Evolutionary conservation across 2,113 vertebrate genomes (phyloP).

Genomic region (Peromyscus californicus): DNA sequence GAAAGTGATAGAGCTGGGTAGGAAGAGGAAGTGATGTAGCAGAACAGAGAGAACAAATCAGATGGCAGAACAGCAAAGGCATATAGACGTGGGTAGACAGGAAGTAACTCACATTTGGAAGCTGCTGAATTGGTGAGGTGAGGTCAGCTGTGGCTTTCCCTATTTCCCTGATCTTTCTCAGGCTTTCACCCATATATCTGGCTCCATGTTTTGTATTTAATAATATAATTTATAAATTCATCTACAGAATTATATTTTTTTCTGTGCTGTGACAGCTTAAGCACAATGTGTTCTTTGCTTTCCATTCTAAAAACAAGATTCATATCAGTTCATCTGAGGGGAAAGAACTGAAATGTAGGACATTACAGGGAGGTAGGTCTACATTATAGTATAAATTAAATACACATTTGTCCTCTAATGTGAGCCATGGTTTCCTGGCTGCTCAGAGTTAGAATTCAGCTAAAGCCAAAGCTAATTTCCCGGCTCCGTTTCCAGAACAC

Average conservation of each 20-base stretch:
- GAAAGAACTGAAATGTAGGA: slow-evolving; percentile 58
- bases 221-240: too few relatives aligned
- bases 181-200: too few relatives aligned
- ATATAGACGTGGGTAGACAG: too few relatives aligned
- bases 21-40: too few relatives aligned
- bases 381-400: slow-evolving; percentile 74
- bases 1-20: too few relatives aligned
- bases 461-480: slow-evolving; percentile 60
- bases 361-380: slow-evolving; percentile 53
- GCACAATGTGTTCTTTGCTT: slow-evolving; percentile 61
- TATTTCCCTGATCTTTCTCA: too few relatives aligned
- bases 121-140: too few relatives aligned
- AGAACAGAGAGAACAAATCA: too few relatives aligned
- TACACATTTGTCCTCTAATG: slow-evolving; percentile 56
- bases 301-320: slow-evolving; percentile 69
- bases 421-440: slow-evolving; percentile 45
- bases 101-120: too few relatives aligned
- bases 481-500: slow-evolving; percentile 26
- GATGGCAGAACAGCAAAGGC: too few relatives aligned
- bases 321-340: slow-evolving; percentile 46
- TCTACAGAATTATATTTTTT: slow-evolving; percentile 44
- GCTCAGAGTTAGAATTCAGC: slow-evolving; percentile 56
- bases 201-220: too few relatives aligned
- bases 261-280: slow-evolving; percentile 66
- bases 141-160: too few relatives aligned